Evolutionary conservation across 2,797 vertebrate species (phyloP).

Genomic region (Vipera latastei): DNA sequence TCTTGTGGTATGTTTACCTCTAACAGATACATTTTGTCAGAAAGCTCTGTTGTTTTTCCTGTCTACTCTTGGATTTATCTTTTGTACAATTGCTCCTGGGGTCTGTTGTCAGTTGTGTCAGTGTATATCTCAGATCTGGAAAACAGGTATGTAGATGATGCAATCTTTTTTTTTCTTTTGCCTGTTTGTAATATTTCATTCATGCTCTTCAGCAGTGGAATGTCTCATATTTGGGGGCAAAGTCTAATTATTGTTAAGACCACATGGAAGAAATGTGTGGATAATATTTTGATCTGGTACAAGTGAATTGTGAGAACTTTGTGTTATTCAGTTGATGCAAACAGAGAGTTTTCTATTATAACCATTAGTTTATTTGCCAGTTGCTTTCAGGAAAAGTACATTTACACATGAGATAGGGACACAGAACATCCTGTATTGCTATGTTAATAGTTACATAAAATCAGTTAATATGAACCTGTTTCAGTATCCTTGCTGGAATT

Average conservation of each 20-base stretch:
- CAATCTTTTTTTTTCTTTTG: neutral
- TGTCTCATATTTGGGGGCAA: neutral
- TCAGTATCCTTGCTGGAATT: neutral
- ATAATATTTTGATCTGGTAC: neutral
- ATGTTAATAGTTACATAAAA: slow-evolving; percentile 7
- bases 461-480: neutral
- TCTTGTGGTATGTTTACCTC: neutral
- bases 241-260: neutral
- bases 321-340: neutral
- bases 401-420: neutral
- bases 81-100: neutral
- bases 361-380: neutral
- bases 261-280: neutral
- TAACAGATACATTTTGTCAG: neutral
- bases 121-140: neutral
- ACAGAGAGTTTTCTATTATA: neutral
- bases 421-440: neutral
- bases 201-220: neutral
- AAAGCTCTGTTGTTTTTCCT: neutral
- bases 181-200: neutral
- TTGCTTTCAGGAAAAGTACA: neutral
- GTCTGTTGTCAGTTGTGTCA: neutral
- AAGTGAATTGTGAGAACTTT: neutral
- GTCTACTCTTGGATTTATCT: neutral
- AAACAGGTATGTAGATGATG: neutral